Percentiles rank a stretch among this genome's conserved stretches.
Evolutionary conservation across 1,140 invertebrate species (phyloP).

Genomic region (Steinernema khuongi): DNA sequence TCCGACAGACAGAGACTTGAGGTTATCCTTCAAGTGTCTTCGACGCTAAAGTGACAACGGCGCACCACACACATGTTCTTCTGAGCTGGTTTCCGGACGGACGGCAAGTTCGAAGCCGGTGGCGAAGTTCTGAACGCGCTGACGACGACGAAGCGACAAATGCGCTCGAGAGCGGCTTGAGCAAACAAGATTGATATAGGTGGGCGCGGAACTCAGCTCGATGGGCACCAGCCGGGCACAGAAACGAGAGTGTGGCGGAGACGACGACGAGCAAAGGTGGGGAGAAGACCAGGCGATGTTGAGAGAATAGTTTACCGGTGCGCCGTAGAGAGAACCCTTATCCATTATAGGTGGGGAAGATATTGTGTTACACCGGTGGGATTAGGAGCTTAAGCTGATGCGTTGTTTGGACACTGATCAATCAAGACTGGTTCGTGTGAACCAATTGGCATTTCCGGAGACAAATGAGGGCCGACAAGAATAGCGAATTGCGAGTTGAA

Average conservation of each 20-base stretch:
- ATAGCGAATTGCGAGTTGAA: no score
- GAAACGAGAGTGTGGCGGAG: background rate
- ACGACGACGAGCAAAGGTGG: background rate
- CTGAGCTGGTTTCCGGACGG: conserved; percentile 5
- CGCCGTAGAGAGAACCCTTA: no score
- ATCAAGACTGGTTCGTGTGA: no score
- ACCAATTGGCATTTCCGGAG: no score
- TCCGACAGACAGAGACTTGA: no score
- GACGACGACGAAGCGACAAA: conserved; percentile 3
- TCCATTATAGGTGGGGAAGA: no score
- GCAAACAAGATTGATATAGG: conserved; percentile 17
- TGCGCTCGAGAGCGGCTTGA: background rate
- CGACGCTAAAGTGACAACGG: background rate
- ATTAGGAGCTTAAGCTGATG: background rate
- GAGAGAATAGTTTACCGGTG: background rate
- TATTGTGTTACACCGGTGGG: background rate
- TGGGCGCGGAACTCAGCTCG: no score
- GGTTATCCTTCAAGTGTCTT: background rate
- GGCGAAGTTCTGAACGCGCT: background rate
- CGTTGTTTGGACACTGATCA: background rate
- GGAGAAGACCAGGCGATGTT: background rate
- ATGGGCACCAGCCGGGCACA: no score
- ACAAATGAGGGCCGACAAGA: no score
- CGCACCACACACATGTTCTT: background rate
- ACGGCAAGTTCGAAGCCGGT: background rate